These are phyloP conservation scores for Sycophila sp. DNA, from an alignment of 1,140 invertebrate species.

Conservation along the genomic window DNA sequence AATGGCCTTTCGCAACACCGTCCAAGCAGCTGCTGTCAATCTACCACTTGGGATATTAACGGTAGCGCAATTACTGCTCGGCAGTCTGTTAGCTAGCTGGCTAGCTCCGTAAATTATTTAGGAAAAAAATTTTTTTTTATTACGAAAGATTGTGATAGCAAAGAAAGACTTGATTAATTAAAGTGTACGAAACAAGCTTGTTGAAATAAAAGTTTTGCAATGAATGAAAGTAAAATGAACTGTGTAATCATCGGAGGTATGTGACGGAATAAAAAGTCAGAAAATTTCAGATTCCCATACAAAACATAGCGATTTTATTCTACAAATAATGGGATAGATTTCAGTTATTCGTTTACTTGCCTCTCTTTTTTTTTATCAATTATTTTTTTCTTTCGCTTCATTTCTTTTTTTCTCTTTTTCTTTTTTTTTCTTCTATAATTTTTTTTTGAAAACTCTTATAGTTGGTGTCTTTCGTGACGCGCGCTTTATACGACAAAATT, in stretches of 20 bases:
- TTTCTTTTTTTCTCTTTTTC: conserved; percentile 45
- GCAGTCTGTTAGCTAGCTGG: conserved; percentile 60
- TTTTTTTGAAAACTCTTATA: conserved; percentile 38
- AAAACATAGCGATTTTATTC: conserved; percentile 68
- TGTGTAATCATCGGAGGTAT: conserved; percentile 17
- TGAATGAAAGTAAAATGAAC: conserved; percentile 19
- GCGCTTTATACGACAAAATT: conserved; percentile 31
- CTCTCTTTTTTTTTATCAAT: conserved; percentile 45
- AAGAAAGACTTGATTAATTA: background rate
- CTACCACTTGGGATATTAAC: conserved; percentile 59
- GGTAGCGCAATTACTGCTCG: conserved; percentile 59
- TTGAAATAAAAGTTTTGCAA: background rate
- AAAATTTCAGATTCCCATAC: conserved; percentile 55
- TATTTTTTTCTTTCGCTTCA: conserved; percentile 48
- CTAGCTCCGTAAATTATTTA: conserved; percentile 45
- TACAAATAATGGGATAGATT: conserved; percentile 64
- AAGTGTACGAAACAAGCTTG: background rate
- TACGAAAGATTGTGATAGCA: background rate
- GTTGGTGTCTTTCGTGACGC: conserved; percentile 41
- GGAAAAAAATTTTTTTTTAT: background rate
- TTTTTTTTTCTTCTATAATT: conserved; percentile 41
- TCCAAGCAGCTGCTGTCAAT: conserved; percentile 54
- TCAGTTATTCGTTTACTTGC: conserved; percentile 27
- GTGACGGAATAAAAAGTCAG: conserved; percentile 32
- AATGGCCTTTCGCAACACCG: conserved; percentile 54